Percentiles rank a stretch among this genome's conserved stretches.
Conservation (phyloP, 2,113 vertebrate genomes). For the Burhinus oedicnemus region DNA sequence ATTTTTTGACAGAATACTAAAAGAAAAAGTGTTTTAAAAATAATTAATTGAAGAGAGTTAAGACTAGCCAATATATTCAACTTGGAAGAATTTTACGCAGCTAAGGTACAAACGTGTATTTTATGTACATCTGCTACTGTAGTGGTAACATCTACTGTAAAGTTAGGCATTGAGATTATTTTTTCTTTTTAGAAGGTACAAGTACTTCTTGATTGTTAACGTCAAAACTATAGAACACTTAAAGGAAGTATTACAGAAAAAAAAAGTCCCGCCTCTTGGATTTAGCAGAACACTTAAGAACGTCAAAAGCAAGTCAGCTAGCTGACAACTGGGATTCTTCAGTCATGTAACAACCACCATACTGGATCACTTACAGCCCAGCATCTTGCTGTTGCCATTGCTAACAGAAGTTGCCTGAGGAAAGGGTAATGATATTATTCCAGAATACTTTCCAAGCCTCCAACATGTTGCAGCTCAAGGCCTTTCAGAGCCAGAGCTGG, state of each 20-base stretch:
- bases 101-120: not conserved
- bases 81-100: not conserved
- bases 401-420: not conserved
- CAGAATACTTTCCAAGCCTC: not conserved
- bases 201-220: not conserved
- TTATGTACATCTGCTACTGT: accelerated
- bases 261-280: not conserved
- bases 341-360: accelerated
- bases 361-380: not conserved
- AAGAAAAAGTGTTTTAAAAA: not conserved
- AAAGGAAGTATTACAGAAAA: not conserved
- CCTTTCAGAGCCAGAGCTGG: not conserved
- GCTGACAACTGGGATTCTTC: not conserved
- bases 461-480: not conserved
- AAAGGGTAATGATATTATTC: not conserved
- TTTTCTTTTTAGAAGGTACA: not conserved
- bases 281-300: not conserved
- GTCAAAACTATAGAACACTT: not conserved
- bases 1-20: not conserved
- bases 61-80: not conserved
- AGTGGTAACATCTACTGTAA: not conserved
- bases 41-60: not conserved
- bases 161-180: not conserved
- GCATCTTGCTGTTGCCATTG: not conserved
- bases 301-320: not conserved